phyloP scores from a whole-genome alignment of 2,797 vertebrate species.

The Paedocypris micromegethes region DNA sequence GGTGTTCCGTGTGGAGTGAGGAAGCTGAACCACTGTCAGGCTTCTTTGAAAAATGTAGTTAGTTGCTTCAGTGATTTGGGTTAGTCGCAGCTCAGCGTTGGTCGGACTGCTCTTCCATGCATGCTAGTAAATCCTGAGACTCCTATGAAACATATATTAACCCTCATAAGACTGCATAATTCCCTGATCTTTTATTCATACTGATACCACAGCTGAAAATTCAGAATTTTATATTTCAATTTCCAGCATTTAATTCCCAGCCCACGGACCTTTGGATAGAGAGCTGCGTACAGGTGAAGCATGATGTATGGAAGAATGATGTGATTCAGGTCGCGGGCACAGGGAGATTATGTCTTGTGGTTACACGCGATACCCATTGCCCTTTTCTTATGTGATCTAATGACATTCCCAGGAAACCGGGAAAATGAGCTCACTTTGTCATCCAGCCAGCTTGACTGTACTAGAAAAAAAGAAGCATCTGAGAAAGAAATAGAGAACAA shows the following conservation, averaged over 20 bases:
- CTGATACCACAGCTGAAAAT: neutral
- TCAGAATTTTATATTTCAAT: slow-evolving; percentile 14
- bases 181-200: slow-evolving; percentile 32
- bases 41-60: too few relatives aligned
- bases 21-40: too few relatives aligned
- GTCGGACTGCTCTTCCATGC: neutral
- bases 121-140: slow-evolving; percentile 10
- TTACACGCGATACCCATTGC: neutral
- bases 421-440: slow-evolving; percentile 30
- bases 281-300: neutral
- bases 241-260: slow-evolving; percentile 19
- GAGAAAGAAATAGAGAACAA: slow-evolving; percentile 5
- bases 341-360: neutral
- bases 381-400: neutral
- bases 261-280: slow-evolving; percentile 15
- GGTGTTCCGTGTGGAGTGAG: too few relatives aligned
- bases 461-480: neutral
- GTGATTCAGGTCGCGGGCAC: neutral
- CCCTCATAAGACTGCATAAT: slow-evolving; percentile 9
- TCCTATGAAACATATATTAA: slow-evolving; percentile 11
- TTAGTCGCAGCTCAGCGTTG: too few relatives aligned
- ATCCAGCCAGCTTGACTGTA: slow-evolving; percentile 12
- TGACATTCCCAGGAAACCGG: slow-evolving; percentile 4
- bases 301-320: neutral
- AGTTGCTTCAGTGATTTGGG: too few relatives aligned